Evolutionary conservation across 2,888 invertebrate species (phyloP).

Genomic region (Drosophila affinis): DNA sequence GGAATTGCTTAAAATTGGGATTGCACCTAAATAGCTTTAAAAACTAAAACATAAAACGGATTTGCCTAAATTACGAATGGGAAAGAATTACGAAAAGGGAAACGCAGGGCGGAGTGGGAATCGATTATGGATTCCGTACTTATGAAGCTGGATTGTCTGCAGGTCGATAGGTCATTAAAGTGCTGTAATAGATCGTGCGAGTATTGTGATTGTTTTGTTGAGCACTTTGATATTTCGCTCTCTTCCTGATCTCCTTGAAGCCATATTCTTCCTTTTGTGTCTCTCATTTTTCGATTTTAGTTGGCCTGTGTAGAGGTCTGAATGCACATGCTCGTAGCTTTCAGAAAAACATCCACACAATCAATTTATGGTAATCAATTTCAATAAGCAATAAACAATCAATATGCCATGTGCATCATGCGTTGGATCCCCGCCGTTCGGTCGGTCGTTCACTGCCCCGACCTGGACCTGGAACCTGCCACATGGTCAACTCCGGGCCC

Average conservation of each 20-base stretch:
- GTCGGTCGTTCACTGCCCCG: slow-evolving; percentile 4
- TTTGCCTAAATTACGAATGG: too few relatives aligned
- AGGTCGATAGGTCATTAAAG: too few relatives aligned
- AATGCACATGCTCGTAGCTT: slow-evolving; percentile 16
- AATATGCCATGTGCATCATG: slow-evolving; percentile 67
- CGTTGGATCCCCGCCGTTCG: slow-evolving; percentile 24
- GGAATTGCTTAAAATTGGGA: slow-evolving; percentile 6
- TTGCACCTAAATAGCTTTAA: not conserved
- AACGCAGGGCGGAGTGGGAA: too few relatives aligned
- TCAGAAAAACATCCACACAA: slow-evolving; percentile 43
- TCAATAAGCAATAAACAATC: slow-evolving; percentile 64
- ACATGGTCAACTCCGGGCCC: slow-evolving; percentile 3
- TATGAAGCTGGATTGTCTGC: too few relatives aligned
- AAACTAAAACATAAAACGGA: not conserved
- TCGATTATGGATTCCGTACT: too few relatives aligned
- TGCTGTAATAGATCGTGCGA: too few relatives aligned
- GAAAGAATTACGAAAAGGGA: too few relatives aligned
- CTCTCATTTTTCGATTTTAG: not conserved
- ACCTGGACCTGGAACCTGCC: not conserved
- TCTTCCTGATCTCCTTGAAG: not conserved
- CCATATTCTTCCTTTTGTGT: not conserved
- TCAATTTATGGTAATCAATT: slow-evolving; percentile 75
- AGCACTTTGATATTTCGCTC: not conserved
- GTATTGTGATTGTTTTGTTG: not conserved
- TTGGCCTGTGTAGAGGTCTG: not conserved